Percentiles rank a stretch among this genome's conserved stretches.
Conservation (phyloP, 2,888 invertebrate genomes). For the Agonum fuliginosum region DNA sequence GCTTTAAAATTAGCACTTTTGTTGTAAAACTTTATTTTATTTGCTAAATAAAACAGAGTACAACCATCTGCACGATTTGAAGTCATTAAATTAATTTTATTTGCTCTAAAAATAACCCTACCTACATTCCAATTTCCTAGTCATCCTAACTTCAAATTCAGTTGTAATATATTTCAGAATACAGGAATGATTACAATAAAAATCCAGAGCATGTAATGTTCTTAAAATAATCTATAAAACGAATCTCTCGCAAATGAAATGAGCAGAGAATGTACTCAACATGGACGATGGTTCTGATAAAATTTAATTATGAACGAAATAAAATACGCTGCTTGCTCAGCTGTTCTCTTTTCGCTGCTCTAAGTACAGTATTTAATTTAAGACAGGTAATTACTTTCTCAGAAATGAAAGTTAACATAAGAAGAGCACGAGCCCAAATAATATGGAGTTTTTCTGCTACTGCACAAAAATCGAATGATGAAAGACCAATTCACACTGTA, state of each 20-base stretch:
- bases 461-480: too few species aligned
- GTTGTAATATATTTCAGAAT: background rate
- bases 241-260: background rate
- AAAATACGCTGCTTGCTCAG: background rate
- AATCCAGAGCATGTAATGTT: background rate
- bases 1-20: background rate
- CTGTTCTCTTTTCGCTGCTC: background rate
- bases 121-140: constrained; percentile 11
- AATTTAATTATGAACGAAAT: constrained; percentile 15
- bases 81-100: background rate
- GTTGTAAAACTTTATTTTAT: background rate
- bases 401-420: constrained; percentile 37
- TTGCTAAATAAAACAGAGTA: background rate
- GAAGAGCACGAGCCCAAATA: constrained; percentile 28
- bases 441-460: constrained; percentile 9
- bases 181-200: background rate
- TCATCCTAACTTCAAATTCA: background rate
- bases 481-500: too few species aligned
- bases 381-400: constrained; percentile 31
- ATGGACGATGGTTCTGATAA: background rate
- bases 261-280: background rate
- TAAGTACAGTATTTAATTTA: constrained; percentile 36
- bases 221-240: constrained; percentile 8
- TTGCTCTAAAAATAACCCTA: constrained; percentile 4
- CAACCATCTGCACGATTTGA: background rate